These are phyloP conservation scores for Hermetia illucens DNA, from an alignment of 1,140 invertebrate species.

Conservation along the genomic window DNA sequence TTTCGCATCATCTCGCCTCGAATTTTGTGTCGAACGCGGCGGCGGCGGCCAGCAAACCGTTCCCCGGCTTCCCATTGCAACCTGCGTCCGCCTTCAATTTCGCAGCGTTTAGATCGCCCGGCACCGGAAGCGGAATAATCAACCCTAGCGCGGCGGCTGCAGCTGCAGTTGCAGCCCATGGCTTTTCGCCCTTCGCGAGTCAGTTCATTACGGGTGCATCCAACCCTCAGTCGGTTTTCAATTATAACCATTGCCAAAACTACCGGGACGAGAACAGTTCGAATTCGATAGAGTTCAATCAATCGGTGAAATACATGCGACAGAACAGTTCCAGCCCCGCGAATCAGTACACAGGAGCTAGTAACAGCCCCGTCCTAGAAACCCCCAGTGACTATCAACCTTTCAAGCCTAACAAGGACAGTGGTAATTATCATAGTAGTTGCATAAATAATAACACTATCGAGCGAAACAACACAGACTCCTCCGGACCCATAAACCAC, in stretches of 20 bases:
- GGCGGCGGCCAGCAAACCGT: not conserved
- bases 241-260: not conserved
- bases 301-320: not conserved
- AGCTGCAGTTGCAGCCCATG: not conserved
- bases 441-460: not conserved
- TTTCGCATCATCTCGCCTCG: not conserved
- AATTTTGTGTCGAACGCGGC: not conserved
- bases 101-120: slow-evolving; percentile 5
- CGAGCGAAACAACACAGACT: not conserved
- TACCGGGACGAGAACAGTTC: not conserved
- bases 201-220: not conserved
- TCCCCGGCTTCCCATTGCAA: not conserved
- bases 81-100: slow-evolving; percentile 3
- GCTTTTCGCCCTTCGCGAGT: slow-evolving; percentile 1
- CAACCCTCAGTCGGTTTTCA: not conserved
- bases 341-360: slow-evolving; percentile 3
- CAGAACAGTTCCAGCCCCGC: slow-evolving; percentile 1
- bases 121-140: not conserved
- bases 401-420: not conserved
- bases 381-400: slow-evolving; percentile 4
- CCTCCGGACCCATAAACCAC: not conserved
- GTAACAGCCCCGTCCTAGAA: slow-evolving; percentile 4
- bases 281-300: slow-evolving; percentile 1
- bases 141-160: not conserved
- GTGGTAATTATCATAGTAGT: not conserved